Evolutionary conservation across 1,140 invertebrate species (phyloP), one percentile per base, ranked within the genome.

Genomic region (Glossosoma conforme): DNA sequence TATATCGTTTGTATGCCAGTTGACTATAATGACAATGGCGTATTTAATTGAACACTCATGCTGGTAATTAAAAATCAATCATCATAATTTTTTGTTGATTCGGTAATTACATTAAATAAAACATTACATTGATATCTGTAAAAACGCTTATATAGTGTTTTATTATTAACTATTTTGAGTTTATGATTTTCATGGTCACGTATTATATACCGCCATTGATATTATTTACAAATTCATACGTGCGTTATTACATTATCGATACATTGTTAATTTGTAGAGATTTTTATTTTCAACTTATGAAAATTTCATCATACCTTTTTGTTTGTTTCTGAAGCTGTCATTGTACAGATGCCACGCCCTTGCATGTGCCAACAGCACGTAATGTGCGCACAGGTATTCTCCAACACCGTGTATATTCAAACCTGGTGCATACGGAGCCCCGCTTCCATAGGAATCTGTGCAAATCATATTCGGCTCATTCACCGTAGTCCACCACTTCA

Each of bases 361-460:
- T 13, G 62, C 61, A 50, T 63, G 63, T 9, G 59, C 56, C 49
- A 76, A 67, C n/a, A 80, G 56, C n/a, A 78, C 53, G 15, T 66
- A 74, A 51, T 78, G 72, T 52, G 71, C 76, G 58, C 77, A 79
- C 25, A 78, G 54, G 60, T 81, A 81, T 58, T 69, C 70, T 22
- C 65, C 68, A 48, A 73, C 67, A 24, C 72, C 72, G 2, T 62
- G 62, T 17, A 65, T 46, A 10, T 62, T 61, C 1, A 58, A 65
- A 2, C 70, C 70, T 1, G 71, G 68, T 17, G 62, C 56, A 58
- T 38, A 33, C 37, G 53, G 21, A 30, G 0, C 67, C 65, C 19
- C 74, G 72, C 21, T 64, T 59, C 1, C 72, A 70, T 1, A 68
- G 68, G 41, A 75, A 73, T 48, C 41, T 8, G 62, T 57, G 41